Evolutionary conservation across 2,797 vertebrate genomes (phyloP), one percentile per base, ranked within the genome.

Genomic region (Sebastes minor): DNA sequence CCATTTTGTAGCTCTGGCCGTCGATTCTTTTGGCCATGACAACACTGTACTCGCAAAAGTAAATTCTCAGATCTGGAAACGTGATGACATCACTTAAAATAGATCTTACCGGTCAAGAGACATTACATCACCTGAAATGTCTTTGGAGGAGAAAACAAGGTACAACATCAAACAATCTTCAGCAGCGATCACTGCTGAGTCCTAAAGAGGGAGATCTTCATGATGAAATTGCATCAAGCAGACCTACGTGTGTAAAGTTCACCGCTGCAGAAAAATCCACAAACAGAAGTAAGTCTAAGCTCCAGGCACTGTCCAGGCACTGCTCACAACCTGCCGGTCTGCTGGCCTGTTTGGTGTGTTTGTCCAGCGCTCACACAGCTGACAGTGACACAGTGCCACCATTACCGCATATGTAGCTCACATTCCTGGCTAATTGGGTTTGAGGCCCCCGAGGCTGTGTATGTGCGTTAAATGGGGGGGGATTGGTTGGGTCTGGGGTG

Each of bases 351-450:
- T 72, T 77, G 59, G 61, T 53, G 81, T 89, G 78, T 91, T 86
- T 89, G 81, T 89, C 77, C 74, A 69, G 73, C 2, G 30, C 49
- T 68, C 79, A 71, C 76, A 56, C 67, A 27, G 30, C 74, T 86
- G 90, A 89, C 90, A 92, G 72, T 92, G 91, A 92, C 83, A 90
- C 82, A 93, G 87, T 88, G 76, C 76, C 66, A 66, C 86, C 72
- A 92, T 92, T 89, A 91, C 76, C 14, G 10, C 55, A 76, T 86
- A 84, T 90, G 89, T 84, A 89, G 88, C 82, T 78, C 76, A 87
- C 83, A 86, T 91, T 90, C 83, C 76, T 74, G 55, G 76, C 85
- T 93, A 89, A 92, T 91, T 92, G 83, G 80, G 80, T 91, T 88
- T 87, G 56, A 85, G 52, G 76, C 76, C 88, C 83, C 65, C 16